Evolutionary conservation across 2,797 vertebrate genomes (phyloP).

Genomic region (Nannoperca obscura): DNA sequence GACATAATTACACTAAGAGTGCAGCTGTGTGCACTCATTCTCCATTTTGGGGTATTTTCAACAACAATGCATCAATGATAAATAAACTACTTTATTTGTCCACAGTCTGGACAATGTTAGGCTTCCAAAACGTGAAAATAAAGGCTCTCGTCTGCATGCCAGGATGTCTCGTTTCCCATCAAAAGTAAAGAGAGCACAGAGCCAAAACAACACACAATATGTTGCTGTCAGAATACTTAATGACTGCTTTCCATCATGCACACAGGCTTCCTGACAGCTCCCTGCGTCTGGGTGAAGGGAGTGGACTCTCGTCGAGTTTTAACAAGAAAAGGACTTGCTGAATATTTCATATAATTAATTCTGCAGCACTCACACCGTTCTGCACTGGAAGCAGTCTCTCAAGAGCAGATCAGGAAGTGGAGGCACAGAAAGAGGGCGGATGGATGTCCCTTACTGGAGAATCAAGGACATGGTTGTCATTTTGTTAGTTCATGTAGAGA

Average conservation of each 20-base stretch:
- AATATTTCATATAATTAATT: conserved; percentile 58
- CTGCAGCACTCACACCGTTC: conserved; percentile 26
- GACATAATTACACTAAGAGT: not conserved
- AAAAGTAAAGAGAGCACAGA: conserved; percentile 7
- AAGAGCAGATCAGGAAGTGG: not conserved
- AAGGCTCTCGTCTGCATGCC: conserved; percentile 6
- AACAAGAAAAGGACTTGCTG: conserved; percentile 38
- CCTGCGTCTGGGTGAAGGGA: not conserved
- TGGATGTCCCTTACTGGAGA: not conserved
- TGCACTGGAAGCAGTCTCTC: conserved; percentile 26
- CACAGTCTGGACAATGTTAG: conserved; percentile 4
- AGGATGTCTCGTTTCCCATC: conserved; percentile 24
- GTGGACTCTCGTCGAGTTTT: conserved; percentile 22
- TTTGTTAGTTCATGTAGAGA: not conserved
- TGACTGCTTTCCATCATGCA: conserved; percentile 28
- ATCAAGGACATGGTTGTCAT: not conserved
- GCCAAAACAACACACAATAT: conserved; percentile 34
- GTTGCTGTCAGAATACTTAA: conserved; percentile 34
- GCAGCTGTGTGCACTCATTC: not conserved
- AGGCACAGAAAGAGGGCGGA: not conserved
- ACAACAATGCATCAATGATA: conserved; percentile 3
- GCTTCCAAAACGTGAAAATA: conserved; percentile 17
- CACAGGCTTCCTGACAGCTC: conserved; percentile 24
- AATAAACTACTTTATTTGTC: conserved; percentile 13
- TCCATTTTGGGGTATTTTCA: not conserved